Base-by-base conservation (phyloP, 2,888 invertebrate genomes). In the Sinotaia quadrata region DNA sequence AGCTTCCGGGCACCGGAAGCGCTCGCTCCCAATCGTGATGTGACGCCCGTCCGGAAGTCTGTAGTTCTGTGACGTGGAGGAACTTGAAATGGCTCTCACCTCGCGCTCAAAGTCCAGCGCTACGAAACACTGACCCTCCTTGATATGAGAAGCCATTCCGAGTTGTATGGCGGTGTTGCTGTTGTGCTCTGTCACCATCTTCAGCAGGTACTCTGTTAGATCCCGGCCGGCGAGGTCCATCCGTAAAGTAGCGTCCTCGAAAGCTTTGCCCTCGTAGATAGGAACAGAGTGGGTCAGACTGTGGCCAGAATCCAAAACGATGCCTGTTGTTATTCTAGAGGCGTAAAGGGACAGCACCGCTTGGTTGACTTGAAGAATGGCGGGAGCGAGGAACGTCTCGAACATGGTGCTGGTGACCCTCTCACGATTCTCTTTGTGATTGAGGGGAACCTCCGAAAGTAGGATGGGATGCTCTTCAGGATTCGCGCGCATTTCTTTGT, bases 251-350 rank as follows among this genome's bases (percentile, higher is more conserved):
- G 80, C 80, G 67, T 81, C 80, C 62, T 79, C 78, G 33, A 81
- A 76, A 29, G 81, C 81, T 68, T 81, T 78, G 37, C 80, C 80
- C 66, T 78, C 78, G 57, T 78, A 78, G 72, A 79, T 96, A 89
- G 95, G 95, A 69, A 95, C 95, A 72, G 94, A 95, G 92, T 95
- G 95, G 66, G 95, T 95, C 78, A 96, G 96, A 90, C 96, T 96
- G 90, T 96, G 96, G 78, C 96, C 96, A 82, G 95, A 95, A 91
- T 96, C 96, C 87, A 96, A 91, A 76, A 96, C 96, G 89, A 96
- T 96, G 92, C 96, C 96, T 88, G 96, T 96, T 90, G 96, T 96
- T 92, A 96, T 94, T 91, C 96, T 96, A 87, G 95, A 95, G 77
- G 96, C 96, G 90, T 96, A 96, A 89, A 96, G 91, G 52, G 95